phyloP scores from a whole-genome alignment of 2,888 invertebrate species.

The Strigamia transsilvanica region DNA sequence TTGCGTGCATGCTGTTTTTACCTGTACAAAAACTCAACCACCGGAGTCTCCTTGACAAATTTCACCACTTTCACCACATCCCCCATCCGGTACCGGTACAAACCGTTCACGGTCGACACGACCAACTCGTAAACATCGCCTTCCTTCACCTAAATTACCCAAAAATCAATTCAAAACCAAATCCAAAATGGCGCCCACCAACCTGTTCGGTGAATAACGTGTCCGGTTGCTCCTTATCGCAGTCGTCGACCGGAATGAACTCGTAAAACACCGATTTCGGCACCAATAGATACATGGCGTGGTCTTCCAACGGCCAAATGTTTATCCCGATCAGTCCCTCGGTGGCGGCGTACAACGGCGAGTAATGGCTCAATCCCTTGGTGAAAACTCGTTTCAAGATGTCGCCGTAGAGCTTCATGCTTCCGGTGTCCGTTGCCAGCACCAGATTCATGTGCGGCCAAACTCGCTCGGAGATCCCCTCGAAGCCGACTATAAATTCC shows the following conservation, averaged over 20 bases:
- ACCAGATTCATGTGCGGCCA: slow-evolving; percentile 52
- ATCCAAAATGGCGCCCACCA: slow-evolving; percentile 56
- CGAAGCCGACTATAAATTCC: slow-evolving; percentile 59
- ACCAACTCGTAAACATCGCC: slow-evolving; percentile 62
- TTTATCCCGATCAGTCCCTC: slow-evolving; percentile 61
- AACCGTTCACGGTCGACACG: slow-evolving; percentile 61
- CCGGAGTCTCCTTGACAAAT: slow-evolving; percentile 61
- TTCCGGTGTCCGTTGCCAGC: slow-evolving; percentile 59
- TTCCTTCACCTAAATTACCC: no score
- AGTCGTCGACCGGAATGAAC: slow-evolving; percentile 61
- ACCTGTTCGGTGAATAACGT: slow-evolving; percentile 53
- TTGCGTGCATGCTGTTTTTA: no score
- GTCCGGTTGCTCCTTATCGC: slow-evolving; percentile 38
- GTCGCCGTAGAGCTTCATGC: slow-evolving; percentile 61
- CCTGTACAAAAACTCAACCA: slow-evolving; percentile 64
- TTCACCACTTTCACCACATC: slow-evolving; percentile 62
- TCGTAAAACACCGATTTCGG: slow-evolving; percentile 63
- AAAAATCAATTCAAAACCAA: no score
- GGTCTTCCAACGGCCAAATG: slow-evolving; percentile 54
- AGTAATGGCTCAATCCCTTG: slow-evolving; percentile 60
- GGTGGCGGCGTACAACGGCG: slow-evolving; percentile 63
- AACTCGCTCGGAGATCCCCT: slow-evolving; percentile 58
- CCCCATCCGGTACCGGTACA: slow-evolving; percentile 63
- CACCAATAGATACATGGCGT: slow-evolving; percentile 60
- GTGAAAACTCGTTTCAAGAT: slow-evolving; percentile 54